Evolutionary conservation across 2,888 invertebrate genomes (phyloP).

Genomic region (Pterostichus madidus): DNA sequence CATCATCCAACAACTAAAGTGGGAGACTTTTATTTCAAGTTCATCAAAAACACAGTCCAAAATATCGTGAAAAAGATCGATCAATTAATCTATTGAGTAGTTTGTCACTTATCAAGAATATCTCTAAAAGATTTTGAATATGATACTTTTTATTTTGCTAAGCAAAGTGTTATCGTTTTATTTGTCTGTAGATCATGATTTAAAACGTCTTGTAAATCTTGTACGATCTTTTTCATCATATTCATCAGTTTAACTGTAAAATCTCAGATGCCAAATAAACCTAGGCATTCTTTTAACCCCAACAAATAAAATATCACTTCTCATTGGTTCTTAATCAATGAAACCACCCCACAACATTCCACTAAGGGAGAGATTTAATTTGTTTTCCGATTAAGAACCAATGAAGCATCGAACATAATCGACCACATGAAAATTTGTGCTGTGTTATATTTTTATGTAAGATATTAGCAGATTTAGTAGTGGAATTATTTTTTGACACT

Average conservation of each 20-base stretch:
- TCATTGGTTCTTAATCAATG: conserved; percentile 57
- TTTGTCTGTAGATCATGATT: too few relatives aligned
- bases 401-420: conserved; percentile 65
- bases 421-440: conserved; percentile 69
- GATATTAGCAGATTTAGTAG: conserved; percentile 68
- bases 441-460: conserved; percentile 71
- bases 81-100: too few relatives aligned
- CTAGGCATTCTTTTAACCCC: conserved; percentile 58
- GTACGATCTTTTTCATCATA: background rate
- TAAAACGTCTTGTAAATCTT: background rate
- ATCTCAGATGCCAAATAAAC: conserved; percentile 53
- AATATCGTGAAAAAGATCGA: background rate
- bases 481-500: conserved; percentile 65
- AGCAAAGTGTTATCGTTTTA: background rate
- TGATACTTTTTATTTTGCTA: too few relatives aligned
- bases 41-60: background rate
- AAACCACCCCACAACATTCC: conserved; percentile 29
- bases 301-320: conserved; percentile 45
- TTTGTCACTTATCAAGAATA: too few relatives aligned
- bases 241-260: background rate
- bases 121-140: too few relatives aligned
- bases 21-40: background rate
- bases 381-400: conserved; percentile 57
- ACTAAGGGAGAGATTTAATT: conserved; percentile 9
- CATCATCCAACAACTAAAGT: conserved; percentile 25